Evolutionary conservation across 2,113 vertebrate species (phyloP).

Genomic region (Lophochroa leadbeateri): DNA sequence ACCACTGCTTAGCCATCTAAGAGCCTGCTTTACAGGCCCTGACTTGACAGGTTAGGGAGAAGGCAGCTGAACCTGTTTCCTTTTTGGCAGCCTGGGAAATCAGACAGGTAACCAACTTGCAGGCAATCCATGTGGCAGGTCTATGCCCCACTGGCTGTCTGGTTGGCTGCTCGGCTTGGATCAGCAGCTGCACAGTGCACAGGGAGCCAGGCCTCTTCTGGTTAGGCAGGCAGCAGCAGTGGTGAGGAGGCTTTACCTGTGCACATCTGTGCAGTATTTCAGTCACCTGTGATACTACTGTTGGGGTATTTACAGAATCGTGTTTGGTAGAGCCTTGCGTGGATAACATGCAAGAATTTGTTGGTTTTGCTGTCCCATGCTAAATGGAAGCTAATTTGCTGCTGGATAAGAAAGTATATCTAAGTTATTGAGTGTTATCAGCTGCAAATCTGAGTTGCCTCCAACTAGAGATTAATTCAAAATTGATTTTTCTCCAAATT

Average conservation of each 20-base stretch:
- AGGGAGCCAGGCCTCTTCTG: neutral
- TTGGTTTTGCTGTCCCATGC: neutral
- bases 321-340: neutral
- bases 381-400: neutral
- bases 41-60: neutral
- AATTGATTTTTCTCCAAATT: neutral
- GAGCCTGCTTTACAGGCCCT: neutral
- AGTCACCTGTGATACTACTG: neutral
- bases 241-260: neutral
- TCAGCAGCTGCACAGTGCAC: neutral
- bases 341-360: neutral
- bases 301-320: neutral
- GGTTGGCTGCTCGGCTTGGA: neutral
- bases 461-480: neutral
- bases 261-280: neutral
- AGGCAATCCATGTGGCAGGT: fast-evolving
- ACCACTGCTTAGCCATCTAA: neutral
- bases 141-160: fast-evolving
- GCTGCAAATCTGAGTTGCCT: neutral
- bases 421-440: neutral
- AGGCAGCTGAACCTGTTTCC: neutral
- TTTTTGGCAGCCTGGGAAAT: neutral
- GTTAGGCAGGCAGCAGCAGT: neutral
- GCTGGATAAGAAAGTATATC: neutral
- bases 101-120: neutral